These are phyloP conservation scores for Gambusia holbrooki DNA, from an alignment of 2,113 vertebrate genomes.

Conservation along the genomic window DNA sequence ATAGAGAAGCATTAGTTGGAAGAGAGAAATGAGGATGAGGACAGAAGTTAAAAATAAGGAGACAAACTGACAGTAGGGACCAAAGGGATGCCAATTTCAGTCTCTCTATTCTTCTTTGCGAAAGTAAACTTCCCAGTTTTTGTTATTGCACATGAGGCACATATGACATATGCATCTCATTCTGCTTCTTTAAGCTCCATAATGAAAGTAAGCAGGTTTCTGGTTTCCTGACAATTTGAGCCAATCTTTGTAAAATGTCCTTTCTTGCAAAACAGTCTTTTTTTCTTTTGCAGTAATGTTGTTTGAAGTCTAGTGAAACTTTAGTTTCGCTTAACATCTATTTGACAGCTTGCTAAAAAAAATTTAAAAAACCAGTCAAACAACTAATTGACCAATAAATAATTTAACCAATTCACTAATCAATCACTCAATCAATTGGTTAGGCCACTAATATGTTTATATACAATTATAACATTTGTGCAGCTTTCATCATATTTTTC, in stretches of 20 bases:
- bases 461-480: no score
- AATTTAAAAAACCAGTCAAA: not conserved
- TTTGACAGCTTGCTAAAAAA: not conserved
- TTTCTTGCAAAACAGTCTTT: not conserved
- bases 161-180: slow-evolving; percentile 32
- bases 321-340: not conserved
- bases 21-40: slow-evolving; percentile 34
- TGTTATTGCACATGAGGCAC: slow-evolving; percentile 14
- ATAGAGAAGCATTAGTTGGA: slow-evolving; percentile 60
- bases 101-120: slow-evolving; percentile 7
- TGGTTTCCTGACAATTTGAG: slow-evolving; percentile 24
- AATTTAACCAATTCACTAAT: no score
- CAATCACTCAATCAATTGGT: no score
- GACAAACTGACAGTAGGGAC: slow-evolving; percentile 40
- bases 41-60: slow-evolving; percentile 44
- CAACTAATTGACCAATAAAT: not conserved
- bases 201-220: slow-evolving; percentile 12
- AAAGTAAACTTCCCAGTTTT: slow-evolving; percentile 9
- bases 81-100: slow-evolving; percentile 26
- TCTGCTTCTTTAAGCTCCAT: slow-evolving; percentile 12
- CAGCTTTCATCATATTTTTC: no score
- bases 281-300: not conserved
- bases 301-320: not conserved
- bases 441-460: no score
- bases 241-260: slow-evolving; percentile 3